Evolutionary conservation across 2,113 vertebrate genomes (phyloP), one percentile per base, ranked within the genome.

Genomic region (Vidua chalybeata): DNA sequence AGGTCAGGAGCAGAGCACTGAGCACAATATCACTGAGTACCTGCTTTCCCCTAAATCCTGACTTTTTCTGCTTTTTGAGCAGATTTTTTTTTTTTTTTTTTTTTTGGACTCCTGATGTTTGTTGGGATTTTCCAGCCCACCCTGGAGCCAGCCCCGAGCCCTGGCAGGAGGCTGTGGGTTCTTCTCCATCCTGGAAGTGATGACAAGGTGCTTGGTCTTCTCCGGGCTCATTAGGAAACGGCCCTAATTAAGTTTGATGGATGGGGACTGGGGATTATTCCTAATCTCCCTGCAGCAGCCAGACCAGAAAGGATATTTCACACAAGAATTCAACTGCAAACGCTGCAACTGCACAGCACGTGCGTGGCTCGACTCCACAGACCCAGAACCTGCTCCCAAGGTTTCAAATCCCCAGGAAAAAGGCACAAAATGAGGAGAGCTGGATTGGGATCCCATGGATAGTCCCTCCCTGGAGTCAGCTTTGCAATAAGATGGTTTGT

Each of bases 241-340:
- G 63, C 55, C 55, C 75, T 93, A 90, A 96, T 96, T 85, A 90
- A 3, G 14, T 43, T 66, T 91, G 95, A 94, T 94, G 78, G 84
- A 95, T 96, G 77, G 31, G 66, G 30, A 33, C 13, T 61, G 68
- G 54, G 66, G 84, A 71, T 67, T 87, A 87, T 90, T 64, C 69
- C 33, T 94, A 72, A 94, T 66, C 89, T 59, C 89, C 7, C 30
- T 6, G 93, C 91, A 90, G 88, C 90, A 87, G 80, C n/a, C 77
- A 31, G 92, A 61, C 6, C 66, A 58, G 13, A 54, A 68, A 58
- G 69, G 66, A 63, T 24, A 37, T 46, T 74, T 71, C 69, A 56
- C 48, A 78, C 56, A 37, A 90, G 87, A 89, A 74, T 68, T 75
- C 59, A 20, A 12, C 52, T 58, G 80, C 52, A 54, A 31, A 54